These are phyloP conservation scores for Trididemnum miniatum DNA, from an alignment of 23 tunicate genomes.

Conservation along the genomic window DNA sequence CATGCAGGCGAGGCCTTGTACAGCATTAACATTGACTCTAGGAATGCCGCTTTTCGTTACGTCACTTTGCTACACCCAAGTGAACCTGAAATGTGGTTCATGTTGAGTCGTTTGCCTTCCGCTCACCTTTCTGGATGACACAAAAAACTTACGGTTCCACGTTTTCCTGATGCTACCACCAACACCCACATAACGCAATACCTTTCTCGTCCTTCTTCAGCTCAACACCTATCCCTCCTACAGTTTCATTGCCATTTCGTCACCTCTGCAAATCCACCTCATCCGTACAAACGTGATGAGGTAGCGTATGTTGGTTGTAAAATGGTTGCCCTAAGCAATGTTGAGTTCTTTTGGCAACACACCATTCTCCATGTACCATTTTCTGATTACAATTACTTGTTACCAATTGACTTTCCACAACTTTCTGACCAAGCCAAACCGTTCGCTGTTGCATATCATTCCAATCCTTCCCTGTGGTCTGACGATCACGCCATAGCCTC, in stretches of 20 bases:
- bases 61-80: not conserved
- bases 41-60: not conserved
- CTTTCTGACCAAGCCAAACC: not conserved
- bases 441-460: not conserved
- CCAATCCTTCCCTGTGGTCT: not conserved
- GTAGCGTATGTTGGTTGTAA: not conserved
- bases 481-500: not conserved
- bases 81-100: not conserved
- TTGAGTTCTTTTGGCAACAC: not conserved
- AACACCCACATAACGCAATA: not conserved
- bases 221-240: not conserved
- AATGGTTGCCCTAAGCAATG: not conserved
- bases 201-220: not conserved
- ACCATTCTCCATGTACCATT: not conserved
- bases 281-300: not conserved
- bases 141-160: not conserved
- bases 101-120: not conserved
- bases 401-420: not conserved
- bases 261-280: not conserved
- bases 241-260: not conserved
- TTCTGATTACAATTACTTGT: not conserved
- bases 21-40: not conserved
- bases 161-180: not conserved
- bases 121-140: not conserved
- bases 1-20: not conserved